Base-by-base conservation (phyloP, 2,113 vertebrate species). In the Trichechus manatus region DNA sequence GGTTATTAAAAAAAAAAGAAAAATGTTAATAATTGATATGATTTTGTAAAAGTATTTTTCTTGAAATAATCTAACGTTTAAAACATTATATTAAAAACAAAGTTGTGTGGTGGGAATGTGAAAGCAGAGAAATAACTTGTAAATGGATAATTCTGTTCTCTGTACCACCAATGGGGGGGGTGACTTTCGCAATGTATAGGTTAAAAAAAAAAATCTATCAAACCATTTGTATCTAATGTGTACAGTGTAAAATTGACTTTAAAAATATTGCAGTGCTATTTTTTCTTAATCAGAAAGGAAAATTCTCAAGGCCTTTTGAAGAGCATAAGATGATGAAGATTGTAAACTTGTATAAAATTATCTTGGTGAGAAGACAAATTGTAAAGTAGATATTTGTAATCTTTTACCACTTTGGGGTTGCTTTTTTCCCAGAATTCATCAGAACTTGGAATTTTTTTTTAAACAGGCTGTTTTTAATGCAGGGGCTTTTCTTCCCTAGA, bases 231-330 rank as follows among this genome's bases (percentile, higher is more conserved):
- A 99, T 99, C 98, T 99, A 99, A 98, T 98, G 99, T 99, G 99
- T 99, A 99, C 99, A 99, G 98, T 99, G 99, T 99, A 99, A 99
- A 99, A 99, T 99, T 98, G 98, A 99, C 99, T 99, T 99, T 99
- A 99, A 99, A 99, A 99, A 99, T 99, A 99, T 99, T 98, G 99
- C 99, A 98, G 99, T 98, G 99, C 99, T 99, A 99, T 99, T 99
- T 99, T 99, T 99, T 99, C 99, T 99, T 99, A 99, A 99, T 99
- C 99, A 99, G 99, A 99, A 99, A 98, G 98, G 99, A 98, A 99
- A 98, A 98, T 98, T 99, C 98, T 99, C 98, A 99, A 99, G 98
- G 99, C 98, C 98, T 99, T 99, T 99, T 99, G 98, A 99, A 99
- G 98, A 99, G 98, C 98, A 98, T 98, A 99, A 99, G 98, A 99